Evolutionary conservation across 2,797 vertebrate genomes (phyloP).

Genomic region (Erpetoichthys calabaricus): DNA sequence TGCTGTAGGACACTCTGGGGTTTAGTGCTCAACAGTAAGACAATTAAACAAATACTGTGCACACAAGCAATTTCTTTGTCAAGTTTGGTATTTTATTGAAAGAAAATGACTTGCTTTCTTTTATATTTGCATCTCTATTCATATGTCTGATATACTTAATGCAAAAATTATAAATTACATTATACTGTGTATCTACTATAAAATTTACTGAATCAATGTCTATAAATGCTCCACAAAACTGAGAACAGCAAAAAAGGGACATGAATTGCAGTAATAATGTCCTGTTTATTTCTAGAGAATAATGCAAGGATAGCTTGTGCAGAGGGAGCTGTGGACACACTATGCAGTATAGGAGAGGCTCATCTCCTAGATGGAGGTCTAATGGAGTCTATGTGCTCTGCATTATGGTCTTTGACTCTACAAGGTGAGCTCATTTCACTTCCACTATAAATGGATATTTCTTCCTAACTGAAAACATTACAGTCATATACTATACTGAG

Average conservation of each 20-base stretch:
- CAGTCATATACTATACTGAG: too few relatives aligned
- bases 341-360: conserved; percentile 17
- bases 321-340: conserved; percentile 4
- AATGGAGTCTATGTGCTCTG: conserved; percentile 27
- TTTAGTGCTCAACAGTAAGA: conserved; percentile 37
- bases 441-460: too few relatives aligned
- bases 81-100: conserved; percentile 5
- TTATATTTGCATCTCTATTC: neutral
- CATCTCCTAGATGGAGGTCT: conserved; percentile 19
- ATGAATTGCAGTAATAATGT: too few relatives aligned
- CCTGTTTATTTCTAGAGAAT: neutral
- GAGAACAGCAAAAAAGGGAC: too few relatives aligned
- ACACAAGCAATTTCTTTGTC: neutral
- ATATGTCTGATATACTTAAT: conserved; percentile 18
- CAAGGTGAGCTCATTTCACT: conserved; percentile 28
- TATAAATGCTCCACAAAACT: too few relatives aligned
- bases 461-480: too few relatives aligned
- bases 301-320: neutral
- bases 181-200: too few relatives aligned
- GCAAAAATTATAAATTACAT: conserved; percentile 3
- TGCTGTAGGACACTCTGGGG: conserved; percentile 42
- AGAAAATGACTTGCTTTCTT: conserved; percentile 3
- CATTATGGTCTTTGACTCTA: conserved; percentile 42
- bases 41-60: neutral
- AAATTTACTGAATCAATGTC: too few relatives aligned